Evolutionary conservation across 2,797 vertebrate genomes (phyloP).

Genomic region (Malurus splendens): DNA sequence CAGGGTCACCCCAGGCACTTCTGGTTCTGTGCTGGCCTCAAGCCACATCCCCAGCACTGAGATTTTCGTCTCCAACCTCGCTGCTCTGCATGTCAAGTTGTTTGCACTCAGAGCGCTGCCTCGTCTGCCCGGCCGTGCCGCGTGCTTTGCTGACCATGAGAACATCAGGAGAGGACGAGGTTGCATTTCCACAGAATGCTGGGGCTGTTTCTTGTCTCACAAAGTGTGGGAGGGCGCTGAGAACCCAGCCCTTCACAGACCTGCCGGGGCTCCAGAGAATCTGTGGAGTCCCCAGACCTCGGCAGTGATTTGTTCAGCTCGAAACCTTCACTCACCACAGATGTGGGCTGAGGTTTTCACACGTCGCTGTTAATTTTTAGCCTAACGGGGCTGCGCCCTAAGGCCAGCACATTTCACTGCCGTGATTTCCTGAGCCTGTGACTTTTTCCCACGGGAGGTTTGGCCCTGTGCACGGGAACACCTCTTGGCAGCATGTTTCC

Average conservation of each 20-base stretch:
- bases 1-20: background rate
- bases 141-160: background rate
- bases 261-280: fast-evolving
- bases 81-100: background rate
- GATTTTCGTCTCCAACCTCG: background rate
- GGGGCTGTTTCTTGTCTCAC: background rate
- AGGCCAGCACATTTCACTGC: background rate
- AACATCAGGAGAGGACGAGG: background rate
- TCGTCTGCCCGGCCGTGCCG: fast-evolving
- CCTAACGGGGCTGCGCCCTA: background rate
- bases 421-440: background rate
- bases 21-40: background rate
- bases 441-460: background rate
- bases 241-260: background rate
- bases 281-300: background rate
- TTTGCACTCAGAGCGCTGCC: background rate
- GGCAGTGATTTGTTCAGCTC: background rate
- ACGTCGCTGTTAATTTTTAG: background rate
- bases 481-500: background rate
- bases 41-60: background rate
- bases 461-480: fast-evolving
- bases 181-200: background rate
- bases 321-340: background rate
- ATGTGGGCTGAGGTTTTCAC: background rate
- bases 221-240: background rate